phyloP scores from a whole-genome alignment of 2,888 invertebrate genomes.

The Lepidocyrtinus sp. region DNA sequence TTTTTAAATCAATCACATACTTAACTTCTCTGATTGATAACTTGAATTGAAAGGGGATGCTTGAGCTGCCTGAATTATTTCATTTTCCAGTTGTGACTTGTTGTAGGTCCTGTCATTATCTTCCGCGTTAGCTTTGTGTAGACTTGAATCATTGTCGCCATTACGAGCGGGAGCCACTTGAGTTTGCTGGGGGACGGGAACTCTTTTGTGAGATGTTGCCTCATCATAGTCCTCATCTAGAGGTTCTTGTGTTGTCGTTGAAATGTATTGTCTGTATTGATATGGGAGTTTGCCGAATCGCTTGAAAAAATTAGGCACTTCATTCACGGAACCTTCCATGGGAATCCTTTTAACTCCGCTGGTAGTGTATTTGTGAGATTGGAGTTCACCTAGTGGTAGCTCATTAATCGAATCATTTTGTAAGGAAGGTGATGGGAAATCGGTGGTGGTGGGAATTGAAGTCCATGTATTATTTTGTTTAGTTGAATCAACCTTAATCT shows the following conservation, averaged over 20 bases:
- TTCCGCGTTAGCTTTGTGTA: not conserved
- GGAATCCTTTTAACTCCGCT: constrained; percentile 26
- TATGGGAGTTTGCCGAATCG: constrained; percentile 46
- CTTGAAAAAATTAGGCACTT: constrained; percentile 42
- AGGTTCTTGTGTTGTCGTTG: constrained; percentile 3
- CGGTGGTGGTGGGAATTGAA: not conserved
- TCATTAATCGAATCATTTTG: constrained; percentile 36
- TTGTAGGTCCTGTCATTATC: not conserved
- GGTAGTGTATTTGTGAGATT: not conserved
- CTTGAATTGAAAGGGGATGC: constrained; percentile 34
- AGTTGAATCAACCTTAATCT: not conserved
- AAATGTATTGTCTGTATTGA: constrained; percentile 17
- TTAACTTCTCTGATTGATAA: constrained; percentile 48
- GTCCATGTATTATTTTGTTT: not conserved
- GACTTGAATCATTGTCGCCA: not conserved
- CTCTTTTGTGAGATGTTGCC: no score
- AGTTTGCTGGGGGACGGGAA: no score
- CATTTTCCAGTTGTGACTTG: constrained; percentile 44
- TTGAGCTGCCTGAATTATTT: constrained; percentile 25
- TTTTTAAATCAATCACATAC: constrained; percentile 43
- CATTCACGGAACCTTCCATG: constrained; percentile 45
- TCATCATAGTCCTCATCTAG: not conserved
- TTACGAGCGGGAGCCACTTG: not conserved
- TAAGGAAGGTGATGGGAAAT: constrained; percentile 5
- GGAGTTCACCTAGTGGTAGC: constrained; percentile 22